Evolutionary conservation across 2,113 vertebrate genomes (phyloP).

Genomic region (Lagopus leucura): DNA sequence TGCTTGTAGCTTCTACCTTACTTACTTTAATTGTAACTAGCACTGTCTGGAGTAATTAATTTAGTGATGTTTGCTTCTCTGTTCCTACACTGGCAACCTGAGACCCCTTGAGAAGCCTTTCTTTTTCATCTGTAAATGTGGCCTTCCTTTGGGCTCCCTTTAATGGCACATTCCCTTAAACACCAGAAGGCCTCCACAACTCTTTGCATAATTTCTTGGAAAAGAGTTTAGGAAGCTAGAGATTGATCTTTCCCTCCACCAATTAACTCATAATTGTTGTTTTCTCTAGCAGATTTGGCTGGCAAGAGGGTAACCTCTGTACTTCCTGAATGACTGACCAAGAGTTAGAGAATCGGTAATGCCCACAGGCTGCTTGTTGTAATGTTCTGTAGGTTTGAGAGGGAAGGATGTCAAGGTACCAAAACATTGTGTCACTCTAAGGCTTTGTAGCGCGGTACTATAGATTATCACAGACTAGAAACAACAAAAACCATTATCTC

Average conservation of each 20-base stretch:
- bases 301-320: background rate
- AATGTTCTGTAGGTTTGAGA: background rate
- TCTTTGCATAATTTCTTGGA: background rate
- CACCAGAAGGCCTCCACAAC: accelerated
- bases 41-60: background rate
- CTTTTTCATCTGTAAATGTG: too few relatives aligned
- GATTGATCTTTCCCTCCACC: background rate
- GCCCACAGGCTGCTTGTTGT: background rate
- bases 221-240: background rate
- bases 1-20: background rate
- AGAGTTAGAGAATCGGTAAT: background rate
- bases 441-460: background rate
- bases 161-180: background rate
- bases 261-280: background rate
- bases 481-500: background rate
- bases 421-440: background rate
- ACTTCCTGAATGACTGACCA: background rate
- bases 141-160: too few relatives aligned
- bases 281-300: background rate
- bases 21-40: background rate
- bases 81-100: background rate
- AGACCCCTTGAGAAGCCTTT: background rate
- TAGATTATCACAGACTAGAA: background rate
- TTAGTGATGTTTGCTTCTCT: background rate
- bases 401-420: background rate